phyloP scores from a whole-genome alignment of 2,797 vertebrate species.

The Hypotaenidia philippensis region DNA sequence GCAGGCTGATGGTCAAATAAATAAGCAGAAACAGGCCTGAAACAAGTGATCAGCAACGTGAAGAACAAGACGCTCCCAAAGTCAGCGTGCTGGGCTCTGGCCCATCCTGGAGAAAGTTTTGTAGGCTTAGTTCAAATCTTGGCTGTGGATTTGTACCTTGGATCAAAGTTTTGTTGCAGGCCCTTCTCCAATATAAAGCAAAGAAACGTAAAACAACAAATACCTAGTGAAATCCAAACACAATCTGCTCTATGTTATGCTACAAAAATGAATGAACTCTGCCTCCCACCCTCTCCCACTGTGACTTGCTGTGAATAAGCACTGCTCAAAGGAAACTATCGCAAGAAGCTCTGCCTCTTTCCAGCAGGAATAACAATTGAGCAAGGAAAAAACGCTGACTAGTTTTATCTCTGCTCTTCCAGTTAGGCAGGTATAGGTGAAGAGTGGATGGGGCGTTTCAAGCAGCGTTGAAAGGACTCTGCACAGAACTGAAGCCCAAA shows the following conservation, averaged over 20 bases:
- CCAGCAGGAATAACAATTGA: constrained; percentile 21
- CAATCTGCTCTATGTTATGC: constrained; percentile 57
- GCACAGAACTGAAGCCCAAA: background rate
- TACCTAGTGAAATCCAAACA: constrained; percentile 64
- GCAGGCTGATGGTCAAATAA: constrained; percentile 20
- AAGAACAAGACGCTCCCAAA: background rate
- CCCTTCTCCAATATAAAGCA: constrained; percentile 66
- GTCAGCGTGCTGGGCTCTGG: background rate
- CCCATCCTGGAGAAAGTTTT: background rate
- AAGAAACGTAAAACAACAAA: constrained; percentile 63
- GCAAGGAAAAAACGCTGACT: background rate
- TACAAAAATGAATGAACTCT: constrained; percentile 69
- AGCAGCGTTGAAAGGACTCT: background rate
- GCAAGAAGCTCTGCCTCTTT: constrained; percentile 1
- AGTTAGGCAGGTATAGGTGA: background rate
- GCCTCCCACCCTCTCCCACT: constrained; percentile 71
- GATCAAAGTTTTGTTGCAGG: constrained; percentile 62
- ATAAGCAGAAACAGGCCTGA: constrained; percentile 34
- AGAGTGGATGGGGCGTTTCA: accelerated
- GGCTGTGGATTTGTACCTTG: constrained; percentile 63
- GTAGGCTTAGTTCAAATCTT: constrained; percentile 51
- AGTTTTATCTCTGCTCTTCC: background rate
- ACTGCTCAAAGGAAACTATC: constrained; percentile 4
- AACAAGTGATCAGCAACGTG: background rate
- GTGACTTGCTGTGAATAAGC: constrained; percentile 65